These are phyloP conservation scores for Osedax fenrisi DNA, from an alignment of 2,888 invertebrate species.

Conservation along the genomic window DNA sequence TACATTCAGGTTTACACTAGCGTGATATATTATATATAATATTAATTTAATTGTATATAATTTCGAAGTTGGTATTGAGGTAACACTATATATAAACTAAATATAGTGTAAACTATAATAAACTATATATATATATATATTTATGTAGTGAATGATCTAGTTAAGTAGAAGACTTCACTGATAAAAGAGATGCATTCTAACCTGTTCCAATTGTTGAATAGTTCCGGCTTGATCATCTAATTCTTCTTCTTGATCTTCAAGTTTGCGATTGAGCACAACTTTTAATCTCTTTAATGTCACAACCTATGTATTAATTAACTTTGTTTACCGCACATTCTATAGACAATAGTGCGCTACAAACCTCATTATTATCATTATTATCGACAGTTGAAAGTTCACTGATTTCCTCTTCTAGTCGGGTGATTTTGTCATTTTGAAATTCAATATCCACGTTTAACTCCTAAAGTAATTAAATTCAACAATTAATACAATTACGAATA, in stretches of 20 bases:
- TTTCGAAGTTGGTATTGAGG: too few relatives aligned
- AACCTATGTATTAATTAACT: slow-evolving; percentile 36
- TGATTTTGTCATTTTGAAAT: slow-evolving; percentile 71
- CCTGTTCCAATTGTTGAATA: slow-evolving; percentile 73
- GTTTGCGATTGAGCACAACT: slow-evolving; percentile 72
- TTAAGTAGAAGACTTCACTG: too few relatives aligned
- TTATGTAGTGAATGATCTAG: too few relatives aligned
- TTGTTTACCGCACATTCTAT: background rate
- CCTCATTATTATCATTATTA: slow-evolving; percentile 50
- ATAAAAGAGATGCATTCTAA: too few relatives aligned
- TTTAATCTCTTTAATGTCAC: slow-evolving; percentile 69
- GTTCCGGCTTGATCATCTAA: slow-evolving; percentile 86
- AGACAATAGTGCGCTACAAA: slow-evolving; percentile 8
- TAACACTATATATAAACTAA: too few relatives aligned
- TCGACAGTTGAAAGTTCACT: slow-evolving; percentile 69
- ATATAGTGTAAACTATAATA: too few relatives aligned
- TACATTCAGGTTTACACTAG: too few relatives aligned
- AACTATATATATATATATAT: too few relatives aligned
- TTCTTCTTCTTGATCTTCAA: slow-evolving; percentile 72
- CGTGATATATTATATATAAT: too few relatives aligned
- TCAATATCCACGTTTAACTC: slow-evolving; percentile 75
- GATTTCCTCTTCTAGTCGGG: slow-evolving; percentile 67
- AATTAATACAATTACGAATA: too few relatives aligned
- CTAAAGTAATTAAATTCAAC: too few relatives aligned
- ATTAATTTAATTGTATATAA: too few relatives aligned